Conservation (phyloP, 2,797 vertebrate genomes). For the Crenuchus spilurus region DNA sequence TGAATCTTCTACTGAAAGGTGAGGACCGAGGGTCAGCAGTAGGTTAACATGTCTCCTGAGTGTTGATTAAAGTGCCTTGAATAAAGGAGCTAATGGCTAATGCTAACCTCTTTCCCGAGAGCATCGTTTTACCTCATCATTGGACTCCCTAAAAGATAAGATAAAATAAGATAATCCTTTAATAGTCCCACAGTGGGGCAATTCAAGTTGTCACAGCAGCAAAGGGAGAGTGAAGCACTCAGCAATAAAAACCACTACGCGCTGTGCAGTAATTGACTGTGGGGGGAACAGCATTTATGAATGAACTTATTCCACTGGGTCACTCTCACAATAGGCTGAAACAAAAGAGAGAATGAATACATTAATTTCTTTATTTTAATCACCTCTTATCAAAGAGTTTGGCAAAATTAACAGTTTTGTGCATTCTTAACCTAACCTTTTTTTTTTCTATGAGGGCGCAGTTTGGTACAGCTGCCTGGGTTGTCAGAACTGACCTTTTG, state of each 20-base stretch:
- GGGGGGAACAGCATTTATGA: no score
- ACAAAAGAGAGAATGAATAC: no score
- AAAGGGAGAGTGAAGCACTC: no score
- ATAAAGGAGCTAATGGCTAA: neutral
- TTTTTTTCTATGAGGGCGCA: neutral
- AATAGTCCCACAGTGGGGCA: no score
- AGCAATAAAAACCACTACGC: no score
- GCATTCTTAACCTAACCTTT: neutral
- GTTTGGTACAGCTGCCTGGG: neutral
- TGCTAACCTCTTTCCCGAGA: neutral
- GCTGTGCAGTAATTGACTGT: no score
- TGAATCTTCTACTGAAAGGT: no score
- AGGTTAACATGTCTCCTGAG: neutral
- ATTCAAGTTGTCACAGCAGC: no score
- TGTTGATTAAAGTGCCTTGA: neutral
- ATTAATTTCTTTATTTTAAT: neutral
- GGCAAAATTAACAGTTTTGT: neutral
- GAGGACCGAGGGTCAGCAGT: neutral
- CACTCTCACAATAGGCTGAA: no score
- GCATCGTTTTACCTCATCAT: neutral
- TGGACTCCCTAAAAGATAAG: no score
- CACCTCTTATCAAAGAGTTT: neutral
- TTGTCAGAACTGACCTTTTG: constrained; percentile 4
- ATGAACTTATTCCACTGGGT: no score
- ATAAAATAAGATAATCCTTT: no score